Base-by-base conservation (phyloP, 2,113 vertebrate genomes). In the Catharus minimus region DNA sequence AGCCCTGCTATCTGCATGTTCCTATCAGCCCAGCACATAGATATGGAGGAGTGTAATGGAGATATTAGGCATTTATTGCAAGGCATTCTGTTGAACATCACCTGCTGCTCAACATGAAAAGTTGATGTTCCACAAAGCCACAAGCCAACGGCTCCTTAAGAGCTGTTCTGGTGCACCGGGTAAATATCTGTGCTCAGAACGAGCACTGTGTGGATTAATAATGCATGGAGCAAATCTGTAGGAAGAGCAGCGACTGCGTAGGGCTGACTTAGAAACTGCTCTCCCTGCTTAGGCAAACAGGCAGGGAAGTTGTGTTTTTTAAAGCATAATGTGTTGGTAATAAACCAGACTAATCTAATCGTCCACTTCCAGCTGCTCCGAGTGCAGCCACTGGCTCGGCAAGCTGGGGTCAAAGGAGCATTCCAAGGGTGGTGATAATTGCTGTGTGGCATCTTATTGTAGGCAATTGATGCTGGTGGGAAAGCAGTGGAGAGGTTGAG, bases 71-170 rank as follows among this genome's bases (percentile, higher is more conserved):
- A 27, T 82, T 96, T 93, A 91, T 80, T 92, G 91, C 71, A 26
- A 49, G 52, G 73, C 60, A 2, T 94, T 94, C 82, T 88, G 91
- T 86, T 82, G 92, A 94, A 92, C 95, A 95, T 95, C 95, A 93
- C 96, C 96, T 91, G 95, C 96, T 97, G 93, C 94, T 82, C 75
- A 61, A 90, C 77, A 89, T 86, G 89, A 94, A 78, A 86, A 82
- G 88, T 88, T 90, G 86, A 93, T 96, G 94, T 93, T 95, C 94
- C 92, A 95, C 93, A 82, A 71, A 49, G 92, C 95, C 95, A 87
- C n/a, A 23, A 93, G 72, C 50, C 28, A 38, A 68, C 90, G 83
- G 92, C 79, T 94, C 88, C 92, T 91, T 89, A 72, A 83, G 89
- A 71, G 80, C 66, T 18, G 47, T 39, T 93, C 82, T 77, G 64